phyloP scores from a whole-genome alignment of 2,888 invertebrate genomes.

The Schizotus pectinicornis region DNA sequence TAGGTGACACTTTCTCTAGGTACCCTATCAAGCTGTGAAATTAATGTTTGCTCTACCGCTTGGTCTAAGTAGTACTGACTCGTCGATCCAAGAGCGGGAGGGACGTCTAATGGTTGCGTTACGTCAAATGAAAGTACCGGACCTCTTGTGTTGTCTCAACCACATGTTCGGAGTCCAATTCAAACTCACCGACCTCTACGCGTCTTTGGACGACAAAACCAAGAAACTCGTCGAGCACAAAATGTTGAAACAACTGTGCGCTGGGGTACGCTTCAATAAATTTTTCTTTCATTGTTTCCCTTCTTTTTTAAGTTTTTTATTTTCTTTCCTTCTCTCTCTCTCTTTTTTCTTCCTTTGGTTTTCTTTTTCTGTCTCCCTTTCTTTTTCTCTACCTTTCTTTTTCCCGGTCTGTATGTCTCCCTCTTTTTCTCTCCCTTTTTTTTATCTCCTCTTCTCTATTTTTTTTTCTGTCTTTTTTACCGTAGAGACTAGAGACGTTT shows the following conservation, averaged over 20 bases:
- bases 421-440: too few species aligned
- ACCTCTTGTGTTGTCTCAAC: slow-evolving; percentile 60
- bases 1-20: slow-evolving; percentile 41
- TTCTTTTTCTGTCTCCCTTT: too few species aligned
- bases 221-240: slow-evolving; percentile 49
- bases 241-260: slow-evolving; percentile 58
- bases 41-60: slow-evolving; percentile 58
- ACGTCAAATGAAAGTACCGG: slow-evolving; percentile 48
- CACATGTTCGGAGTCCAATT: slow-evolving; percentile 61
- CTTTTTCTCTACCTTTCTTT: too few species aligned
- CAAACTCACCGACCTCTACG: slow-evolving; percentile 40
- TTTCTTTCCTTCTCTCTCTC: too few species aligned
- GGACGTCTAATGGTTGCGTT: slow-evolving; percentile 52
- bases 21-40: slow-evolving; percentile 57
- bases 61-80: slow-evolving; percentile 48
- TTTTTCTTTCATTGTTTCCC: too few species aligned
- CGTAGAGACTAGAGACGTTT: too few species aligned
- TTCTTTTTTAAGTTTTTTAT: slow-evolving; percentile 33
- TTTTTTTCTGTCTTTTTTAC: too few species aligned
- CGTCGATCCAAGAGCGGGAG: slow-evolving; percentile 53
- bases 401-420: too few species aligned
- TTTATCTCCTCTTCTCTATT: too few species aligned
- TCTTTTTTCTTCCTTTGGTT: too few species aligned
- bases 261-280: slow-evolving; percentile 47
- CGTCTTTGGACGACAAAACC: slow-evolving; percentile 36